Evolutionary conservation across 1,140 invertebrate species (phyloP).

Genomic region (Camponotus floridanus): DNA sequence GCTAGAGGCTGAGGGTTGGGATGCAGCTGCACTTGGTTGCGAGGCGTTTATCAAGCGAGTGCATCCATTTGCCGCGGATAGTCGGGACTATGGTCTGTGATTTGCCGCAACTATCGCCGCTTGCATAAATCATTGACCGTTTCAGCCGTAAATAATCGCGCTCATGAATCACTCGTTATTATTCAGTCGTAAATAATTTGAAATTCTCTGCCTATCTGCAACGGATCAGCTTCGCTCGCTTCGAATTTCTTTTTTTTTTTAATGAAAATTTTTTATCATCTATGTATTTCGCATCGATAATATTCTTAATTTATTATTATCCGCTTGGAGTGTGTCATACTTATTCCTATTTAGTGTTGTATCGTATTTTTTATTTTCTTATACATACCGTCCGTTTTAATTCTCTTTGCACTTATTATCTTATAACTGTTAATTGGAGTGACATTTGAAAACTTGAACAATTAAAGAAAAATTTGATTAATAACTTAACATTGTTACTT

Average conservation of each 20-base stretch:
- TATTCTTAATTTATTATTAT: slow-evolving; percentile 47
- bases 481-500: slow-evolving; percentile 7
- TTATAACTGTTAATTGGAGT: slow-evolving; percentile 36
- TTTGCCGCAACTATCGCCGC: slow-evolving; percentile 60
- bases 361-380: background rate
- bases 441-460: background rate
- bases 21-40: slow-evolving; percentile 62
- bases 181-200: slow-evolving; percentile 66
- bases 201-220: slow-evolving; percentile 61
- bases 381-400: background rate
- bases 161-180: slow-evolving; percentile 62
- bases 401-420: background rate
- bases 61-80: slow-evolving; percentile 60
- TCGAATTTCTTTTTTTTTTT: slow-evolving; percentile 44
- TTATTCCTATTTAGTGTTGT: background rate
- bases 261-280: slow-evolving; percentile 10
- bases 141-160: slow-evolving; percentile 59
- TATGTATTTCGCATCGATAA: background rate
- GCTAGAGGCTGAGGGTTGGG: background rate
- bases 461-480: slow-evolving; percentile 9
- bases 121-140: slow-evolving; percentile 64
- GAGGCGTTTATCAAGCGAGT: slow-evolving; percentile 66
- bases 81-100: slow-evolving; percentile 52
- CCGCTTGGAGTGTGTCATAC: background rate
- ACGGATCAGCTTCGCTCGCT: slow-evolving; percentile 7